Evolutionary conservation across 2,113 vertebrate genomes (phyloP).

Genomic region (Sorex fumeus): DNA sequence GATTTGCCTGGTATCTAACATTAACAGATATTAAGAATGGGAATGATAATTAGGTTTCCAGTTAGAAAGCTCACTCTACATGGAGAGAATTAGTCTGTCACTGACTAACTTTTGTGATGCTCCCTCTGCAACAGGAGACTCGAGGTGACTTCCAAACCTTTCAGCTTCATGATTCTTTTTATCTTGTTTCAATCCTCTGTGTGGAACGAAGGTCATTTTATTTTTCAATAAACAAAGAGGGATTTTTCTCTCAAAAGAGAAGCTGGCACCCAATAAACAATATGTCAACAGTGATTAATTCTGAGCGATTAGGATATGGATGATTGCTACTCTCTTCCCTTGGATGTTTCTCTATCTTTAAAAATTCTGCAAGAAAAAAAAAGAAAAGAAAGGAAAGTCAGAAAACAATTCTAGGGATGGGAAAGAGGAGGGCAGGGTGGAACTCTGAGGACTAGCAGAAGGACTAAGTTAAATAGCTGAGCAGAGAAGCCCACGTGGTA

Average conservation of each 20-base stretch:
- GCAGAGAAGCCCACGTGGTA: neutral
- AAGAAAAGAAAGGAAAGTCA: neutral
- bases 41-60: too few relatives aligned
- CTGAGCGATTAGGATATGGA: constrained; percentile 51
- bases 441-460: neutral
- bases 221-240: constrained; percentile 57
- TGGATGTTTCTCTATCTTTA: constrained; percentile 54
- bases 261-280: constrained; percentile 52
- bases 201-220: constrained; percentile 31
- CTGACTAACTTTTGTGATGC: too few relatives aligned
- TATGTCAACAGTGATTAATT: constrained; percentile 66
- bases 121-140: too few relatives aligned
- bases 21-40: too few relatives aligned
- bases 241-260: constrained; percentile 63
- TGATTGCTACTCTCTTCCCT: constrained; percentile 8
- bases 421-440: neutral
- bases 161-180: too few relatives aligned
- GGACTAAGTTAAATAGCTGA: neutral
- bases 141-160: too few relatives aligned
- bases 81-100: too few relatives aligned
- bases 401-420: neutral
- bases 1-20: too few relatives aligned
- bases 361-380: constrained; percentile 42
- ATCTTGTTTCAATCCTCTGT: neutral
- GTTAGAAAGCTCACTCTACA: too few relatives aligned